Conservation (phyloP, 2,797 vertebrate species). For the Typhlichthys eigenmanni region DNA sequence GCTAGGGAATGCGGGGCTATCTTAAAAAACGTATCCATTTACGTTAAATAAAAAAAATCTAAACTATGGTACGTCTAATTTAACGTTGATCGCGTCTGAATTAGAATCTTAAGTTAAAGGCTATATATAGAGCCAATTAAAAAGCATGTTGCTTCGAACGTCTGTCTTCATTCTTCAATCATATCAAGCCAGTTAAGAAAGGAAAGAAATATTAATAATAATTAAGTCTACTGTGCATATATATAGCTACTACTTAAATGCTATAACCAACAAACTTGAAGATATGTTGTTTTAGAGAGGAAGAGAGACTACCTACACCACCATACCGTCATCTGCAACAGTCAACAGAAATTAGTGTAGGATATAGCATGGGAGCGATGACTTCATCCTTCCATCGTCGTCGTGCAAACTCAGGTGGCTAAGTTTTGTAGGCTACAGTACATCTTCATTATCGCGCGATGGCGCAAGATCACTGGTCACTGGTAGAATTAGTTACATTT, state of each 20-base stretch:
- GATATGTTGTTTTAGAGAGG: neutral
- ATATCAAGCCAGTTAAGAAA: too few relatives aligned
- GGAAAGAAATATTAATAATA: too few relatives aligned
- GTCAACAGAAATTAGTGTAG: too few relatives aligned
- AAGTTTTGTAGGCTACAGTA: too few relatives aligned
- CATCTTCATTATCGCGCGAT: neutral
- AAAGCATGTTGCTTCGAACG: neutral
- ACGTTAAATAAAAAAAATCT: neutral
- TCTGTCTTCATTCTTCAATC: too few relatives aligned
- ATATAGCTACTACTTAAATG: too few relatives aligned
- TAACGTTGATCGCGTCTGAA: neutral
- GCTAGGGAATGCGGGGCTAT: slow-evolving; percentile 93
- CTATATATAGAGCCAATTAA: neutral
- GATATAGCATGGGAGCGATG: neutral
- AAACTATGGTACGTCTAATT: neutral
- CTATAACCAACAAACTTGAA: too few relatives aligned
- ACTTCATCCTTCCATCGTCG: neutral
- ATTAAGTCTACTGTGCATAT: too few relatives aligned
- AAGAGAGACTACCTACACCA: neutral
- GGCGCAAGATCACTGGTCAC: neutral
- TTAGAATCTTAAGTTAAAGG: too few relatives aligned
- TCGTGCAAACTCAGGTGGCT: too few relatives aligned
- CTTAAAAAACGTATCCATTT: slow-evolving; percentile 84
- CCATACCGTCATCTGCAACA: too few relatives aligned
- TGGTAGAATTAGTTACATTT: too few relatives aligned